Percentiles rank a stretch among this genome's conserved stretches.
Evolutionary conservation across 1,140 invertebrate species (phyloP).

Genomic region (Kradibia gibbosae): DNA sequence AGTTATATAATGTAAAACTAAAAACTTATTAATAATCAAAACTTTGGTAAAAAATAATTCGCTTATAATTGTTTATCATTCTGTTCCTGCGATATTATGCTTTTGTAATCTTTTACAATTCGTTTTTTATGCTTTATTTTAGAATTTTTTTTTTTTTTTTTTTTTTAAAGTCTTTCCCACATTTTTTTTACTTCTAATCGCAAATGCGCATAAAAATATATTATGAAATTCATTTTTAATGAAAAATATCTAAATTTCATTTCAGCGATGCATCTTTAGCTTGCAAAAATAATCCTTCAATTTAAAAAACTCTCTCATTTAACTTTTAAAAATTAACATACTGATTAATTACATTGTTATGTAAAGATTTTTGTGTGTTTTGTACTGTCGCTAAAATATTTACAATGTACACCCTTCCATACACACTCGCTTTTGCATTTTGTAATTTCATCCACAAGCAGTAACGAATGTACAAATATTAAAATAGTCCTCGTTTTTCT

Average conservation of each 20-base stretch:
- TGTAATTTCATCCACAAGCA: background rate
- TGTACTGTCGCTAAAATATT: conserved; percentile 20
- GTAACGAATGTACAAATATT: background rate
- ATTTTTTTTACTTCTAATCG: background rate
- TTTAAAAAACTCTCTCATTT: no score
- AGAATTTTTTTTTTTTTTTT: background rate
- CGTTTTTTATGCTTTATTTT: conserved; percentile 15
- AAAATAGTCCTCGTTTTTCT: background rate
- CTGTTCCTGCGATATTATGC: background rate
- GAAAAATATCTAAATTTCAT: conserved; percentile 45
- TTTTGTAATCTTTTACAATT: background rate
- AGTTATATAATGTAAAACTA: background rate
- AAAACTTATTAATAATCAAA: conserved; percentile 21
- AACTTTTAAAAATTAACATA: conserved; percentile 3
- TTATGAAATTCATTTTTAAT: conserved; percentile 39
- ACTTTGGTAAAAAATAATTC: conserved; percentile 29
- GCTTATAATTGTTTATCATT: conserved; percentile 3
- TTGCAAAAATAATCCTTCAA: conserved; percentile 30
- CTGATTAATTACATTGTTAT: conserved; percentile 1
- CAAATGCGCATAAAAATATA: conserved; percentile 35
- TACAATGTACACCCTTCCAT: conserved; percentile 10
- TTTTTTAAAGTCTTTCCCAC: background rate
- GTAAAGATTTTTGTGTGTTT: background rate
- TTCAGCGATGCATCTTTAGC: background rate
- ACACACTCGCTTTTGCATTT: background rate